Conservation (phyloP, 2,113 vertebrate genomes). For the Cariama cristata region DNA sequence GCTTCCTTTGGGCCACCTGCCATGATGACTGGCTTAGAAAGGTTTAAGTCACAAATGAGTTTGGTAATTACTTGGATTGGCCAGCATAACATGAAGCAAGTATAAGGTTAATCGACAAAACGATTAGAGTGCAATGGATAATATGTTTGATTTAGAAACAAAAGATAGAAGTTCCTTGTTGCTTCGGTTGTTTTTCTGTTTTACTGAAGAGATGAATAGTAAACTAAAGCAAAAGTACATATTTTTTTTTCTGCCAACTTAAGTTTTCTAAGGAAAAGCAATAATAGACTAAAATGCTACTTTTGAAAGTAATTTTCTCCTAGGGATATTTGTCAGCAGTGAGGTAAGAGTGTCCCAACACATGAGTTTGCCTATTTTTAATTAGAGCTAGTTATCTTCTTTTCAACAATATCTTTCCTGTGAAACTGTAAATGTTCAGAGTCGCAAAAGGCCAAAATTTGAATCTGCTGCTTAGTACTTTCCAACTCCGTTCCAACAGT, state of each 20-base stretch:
- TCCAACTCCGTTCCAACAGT: not conserved
- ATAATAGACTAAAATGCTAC: not conserved
- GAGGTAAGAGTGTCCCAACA: not conserved
- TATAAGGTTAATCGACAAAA: not conserved
- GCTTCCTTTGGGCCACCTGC: slow-evolving; percentile 29
- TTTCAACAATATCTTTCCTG: not conserved
- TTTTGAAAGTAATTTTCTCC: not conserved
- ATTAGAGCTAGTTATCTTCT: not conserved
- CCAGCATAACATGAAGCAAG: slow-evolving; percentile 2
- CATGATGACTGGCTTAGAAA: slow-evolving; percentile 30
- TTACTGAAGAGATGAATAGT: not conserved
- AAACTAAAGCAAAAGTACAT: not conserved
- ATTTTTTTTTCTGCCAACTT: not conserved
- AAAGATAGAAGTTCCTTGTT: not conserved
- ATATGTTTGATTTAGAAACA: not conserved
- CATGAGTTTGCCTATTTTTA: not conserved
- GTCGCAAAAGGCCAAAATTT: not conserved
- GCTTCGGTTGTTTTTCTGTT: not conserved
- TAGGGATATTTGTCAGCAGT: not conserved
- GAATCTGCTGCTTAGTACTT: not conserved
- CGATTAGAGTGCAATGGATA: not conserved
- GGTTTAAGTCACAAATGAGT: slow-evolving; percentile 16
- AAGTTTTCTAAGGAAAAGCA: not conserved
- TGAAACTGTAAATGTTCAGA: not conserved
- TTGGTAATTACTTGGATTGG: slow-evolving; percentile 28